Base-by-base conservation (phyloP, 2,113 vertebrate species). In the Oreochromis aureus region DNA sequence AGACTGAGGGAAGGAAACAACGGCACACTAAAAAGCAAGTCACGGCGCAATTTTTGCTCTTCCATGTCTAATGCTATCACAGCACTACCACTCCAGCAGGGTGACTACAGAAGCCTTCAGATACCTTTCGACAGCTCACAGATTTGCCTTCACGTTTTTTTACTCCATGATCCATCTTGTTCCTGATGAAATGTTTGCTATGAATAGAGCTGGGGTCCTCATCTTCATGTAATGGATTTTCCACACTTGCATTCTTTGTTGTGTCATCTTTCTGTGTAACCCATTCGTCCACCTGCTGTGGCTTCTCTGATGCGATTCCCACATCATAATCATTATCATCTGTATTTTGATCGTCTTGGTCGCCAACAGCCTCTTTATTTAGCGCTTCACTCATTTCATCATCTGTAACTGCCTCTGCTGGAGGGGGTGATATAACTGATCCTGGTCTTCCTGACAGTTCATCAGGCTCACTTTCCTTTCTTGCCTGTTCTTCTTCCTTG, bases 81-180 rank as follows among this genome's bases (percentile, higher is more conserved):
- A 22, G 41, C 82, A 53, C 87, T 84, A 86, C 22, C 36, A 73
- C 36, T 36, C 82, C 44, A 81, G 58, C 66, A 53, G 61, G 46
- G 71, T 3, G 58, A 36, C 69, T 30, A 30, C 36, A 81, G 58
- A 32, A 44, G 27, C 59, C 89, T 89, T 58, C 3, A 83, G 93
- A 78, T 96, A 96, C 96, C 96, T 97, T 94, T 44, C 36, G 12
- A 81, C 83, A 7, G 44, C 73, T 89, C 58, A 53, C 55, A 59
- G 82, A 73, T 90, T 89, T 89, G 73, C 63, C 39, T 46, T 90
- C 84, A 51, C 3, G 44, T 80, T 86, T 91, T 46, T 18, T 30
- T 19, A 46, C 36, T 6, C 7, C 51, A 48, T 55, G 48, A 5
- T 85, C 59, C 30, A 8, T 34, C 44, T 30, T 69, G 69, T 19